Evolutionary conservation across 2,888 invertebrate genomes (phyloP), one percentile per base, ranked within the genome.

Genomic region (Torymus auratus): DNA sequence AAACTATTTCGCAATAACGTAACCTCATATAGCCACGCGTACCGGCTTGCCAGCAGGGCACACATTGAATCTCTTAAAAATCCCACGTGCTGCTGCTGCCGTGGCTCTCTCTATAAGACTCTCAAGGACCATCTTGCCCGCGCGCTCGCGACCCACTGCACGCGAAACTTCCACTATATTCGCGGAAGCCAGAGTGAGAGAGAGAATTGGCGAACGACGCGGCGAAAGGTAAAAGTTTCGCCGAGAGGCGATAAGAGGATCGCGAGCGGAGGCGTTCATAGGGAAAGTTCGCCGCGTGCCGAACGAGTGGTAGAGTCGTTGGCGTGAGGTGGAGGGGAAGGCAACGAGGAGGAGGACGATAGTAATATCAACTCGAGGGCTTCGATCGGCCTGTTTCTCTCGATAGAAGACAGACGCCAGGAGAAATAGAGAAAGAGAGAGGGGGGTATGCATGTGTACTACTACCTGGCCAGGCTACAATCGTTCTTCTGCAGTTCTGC

Each of bases 201-300:
- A 41, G 41, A 5, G 41, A 41, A 41, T 41, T 41, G 41, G 41
- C 41, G 41, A 41, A 41, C 41, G 41, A 41, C 41, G 41, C 41
- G 41, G 62, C 13, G 69, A 69, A 56, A 61, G 78, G 53, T 60
- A 74, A 74, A 79, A 69, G 62, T 73, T 73, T 79, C 64, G 58
- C 74, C 52, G 68, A n/a, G 55, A 55, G 53, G 56, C 69, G 79
- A 79, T 74, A 79, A 74, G 79, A 79, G 74, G 74, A 79, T 69
- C 79, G 75, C 4, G n/a, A 53, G 28, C 72, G 12, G 68, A 67
- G 52, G 67, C 61, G 50, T 68, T 68, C 55, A 23, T 61, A 55
- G 14, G 55, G 69, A 76, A 69, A 76, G 69, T 69, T 68, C 17
- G n/a, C 17, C 17, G n/a, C 17, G 41, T 41, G 28, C 11, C 1